Conservation (phyloP, 2,113 vertebrate genomes). For the Dryoscopus gambensis region DNA sequence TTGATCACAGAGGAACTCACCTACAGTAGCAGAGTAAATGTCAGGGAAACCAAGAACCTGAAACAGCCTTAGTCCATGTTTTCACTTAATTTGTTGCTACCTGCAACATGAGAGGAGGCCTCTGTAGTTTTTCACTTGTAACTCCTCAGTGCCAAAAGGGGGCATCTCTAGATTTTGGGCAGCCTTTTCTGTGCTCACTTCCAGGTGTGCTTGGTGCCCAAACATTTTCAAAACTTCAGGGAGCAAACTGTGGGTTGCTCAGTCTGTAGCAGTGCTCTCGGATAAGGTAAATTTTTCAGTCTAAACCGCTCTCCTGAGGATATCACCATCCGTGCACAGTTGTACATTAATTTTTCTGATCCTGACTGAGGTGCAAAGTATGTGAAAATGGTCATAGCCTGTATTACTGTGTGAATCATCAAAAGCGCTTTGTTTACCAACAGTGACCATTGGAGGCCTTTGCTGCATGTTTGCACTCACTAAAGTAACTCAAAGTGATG, state of each 20-base stretch:
- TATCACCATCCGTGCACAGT: background rate
- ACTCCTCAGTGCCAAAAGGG: background rate
- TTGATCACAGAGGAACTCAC: background rate
- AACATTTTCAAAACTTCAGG: background rate
- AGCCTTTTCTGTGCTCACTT: background rate
- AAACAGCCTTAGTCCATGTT: background rate
- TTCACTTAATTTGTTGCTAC: background rate
- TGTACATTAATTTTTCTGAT: background rate
- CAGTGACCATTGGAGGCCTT: background rate
- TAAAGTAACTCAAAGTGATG: background rate
- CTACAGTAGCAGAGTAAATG: background rate
- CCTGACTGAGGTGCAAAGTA: background rate
- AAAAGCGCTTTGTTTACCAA: background rate
- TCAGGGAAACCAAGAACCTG: background rate
- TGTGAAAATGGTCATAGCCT: fast-evolving
- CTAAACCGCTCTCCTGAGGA: background rate
- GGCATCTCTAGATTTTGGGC: background rate
- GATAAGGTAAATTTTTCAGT: background rate
- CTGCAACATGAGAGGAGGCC: background rate
- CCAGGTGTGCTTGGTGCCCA: background rate
- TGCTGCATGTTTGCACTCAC: background rate
- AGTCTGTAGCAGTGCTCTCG: background rate
- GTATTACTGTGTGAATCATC: background rate
- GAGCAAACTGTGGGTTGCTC: background rate
- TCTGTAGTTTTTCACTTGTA: background rate